Evolutionary conservation across 2,797 vertebrate species (phyloP).

Genomic region (Hylomyscus alleni): DNA sequence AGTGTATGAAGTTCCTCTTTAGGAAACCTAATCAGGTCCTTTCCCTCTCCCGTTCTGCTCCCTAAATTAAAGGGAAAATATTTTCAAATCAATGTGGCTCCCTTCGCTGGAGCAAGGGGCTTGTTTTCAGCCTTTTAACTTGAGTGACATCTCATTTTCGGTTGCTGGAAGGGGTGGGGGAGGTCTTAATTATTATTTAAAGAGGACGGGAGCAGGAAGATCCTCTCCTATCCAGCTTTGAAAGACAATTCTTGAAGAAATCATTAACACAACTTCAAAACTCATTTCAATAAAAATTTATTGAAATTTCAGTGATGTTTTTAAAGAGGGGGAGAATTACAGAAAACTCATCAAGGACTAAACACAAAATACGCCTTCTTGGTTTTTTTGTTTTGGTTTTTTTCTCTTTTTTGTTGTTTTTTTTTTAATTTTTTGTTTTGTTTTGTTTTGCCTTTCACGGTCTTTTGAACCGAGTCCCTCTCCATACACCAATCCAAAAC

Average conservation of each 20-base stretch:
- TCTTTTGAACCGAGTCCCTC: slow-evolving; percentile 87
- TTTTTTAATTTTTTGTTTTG: not conserved
- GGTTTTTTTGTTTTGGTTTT: not conserved
- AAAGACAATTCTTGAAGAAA: slow-evolving; percentile 68
- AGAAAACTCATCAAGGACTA: slow-evolving; percentile 91
- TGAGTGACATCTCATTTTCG: slow-evolving; percentile 75
- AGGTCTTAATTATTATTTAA: slow-evolving; percentile 80
- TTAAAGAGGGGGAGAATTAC: slow-evolving; percentile 89
- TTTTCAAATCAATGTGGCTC: slow-evolving; percentile 63
- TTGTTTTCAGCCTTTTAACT: slow-evolving; percentile 75
- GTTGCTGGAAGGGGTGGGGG: slow-evolving; percentile 66
- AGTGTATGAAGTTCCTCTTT: slow-evolving; percentile 64
- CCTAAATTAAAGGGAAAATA: slow-evolving; percentile 79
- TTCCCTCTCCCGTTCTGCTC: slow-evolving; percentile 36
- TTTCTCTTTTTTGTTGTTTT: not conserved
- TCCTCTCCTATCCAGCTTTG: slow-evolving; percentile 37
- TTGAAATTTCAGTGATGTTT: slow-evolving; percentile 96
- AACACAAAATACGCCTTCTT: slow-evolving; percentile 95
- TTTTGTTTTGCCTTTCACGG: slow-evolving; percentile 85
- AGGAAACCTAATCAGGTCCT: slow-evolving; percentile 60
- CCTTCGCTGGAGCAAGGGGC: not conserved
- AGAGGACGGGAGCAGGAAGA: not conserved
- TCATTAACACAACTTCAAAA: slow-evolving; percentile 84
- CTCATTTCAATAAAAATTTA: slow-evolving; percentile 96
- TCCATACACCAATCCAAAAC: slow-evolving; percentile 81